Evolutionary conservation across 2,113 vertebrate genomes (phyloP).

Genomic region (Stegostoma tigrinum): DNA sequence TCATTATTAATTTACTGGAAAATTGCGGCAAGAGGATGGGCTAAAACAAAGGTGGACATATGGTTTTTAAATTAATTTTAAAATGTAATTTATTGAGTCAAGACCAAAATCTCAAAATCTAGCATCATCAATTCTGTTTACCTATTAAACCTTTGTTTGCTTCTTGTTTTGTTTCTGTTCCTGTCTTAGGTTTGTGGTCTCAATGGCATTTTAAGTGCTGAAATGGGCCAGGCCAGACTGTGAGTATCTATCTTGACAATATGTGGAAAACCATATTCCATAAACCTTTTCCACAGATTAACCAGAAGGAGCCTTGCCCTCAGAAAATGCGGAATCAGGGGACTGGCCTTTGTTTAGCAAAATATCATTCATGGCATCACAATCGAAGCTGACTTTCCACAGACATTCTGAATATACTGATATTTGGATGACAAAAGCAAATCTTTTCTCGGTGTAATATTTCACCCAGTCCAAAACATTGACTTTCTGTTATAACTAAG

Average conservation of each 20-base stretch:
- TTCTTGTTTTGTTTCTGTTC: not conserved
- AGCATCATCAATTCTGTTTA: not conserved
- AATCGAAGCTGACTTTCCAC: not conserved
- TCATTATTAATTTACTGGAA: conserved; percentile 57
- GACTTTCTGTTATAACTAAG: not conserved
- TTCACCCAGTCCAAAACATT: not conserved
- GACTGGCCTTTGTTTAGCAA: not conserved
- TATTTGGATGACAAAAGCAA: not conserved
- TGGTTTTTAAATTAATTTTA: not conserved
- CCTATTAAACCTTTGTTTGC: not conserved
- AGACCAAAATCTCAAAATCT: not conserved
- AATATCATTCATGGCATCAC: conserved; percentile 24
- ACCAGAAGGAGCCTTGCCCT: not conserved
- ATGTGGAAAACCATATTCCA: too few relatives aligned
- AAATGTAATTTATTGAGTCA: not conserved
- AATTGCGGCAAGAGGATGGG: conserved; percentile 48
- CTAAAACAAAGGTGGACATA: not conserved
- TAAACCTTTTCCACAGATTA: not conserved
- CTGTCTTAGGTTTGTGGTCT: not conserved
- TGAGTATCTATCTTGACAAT: not conserved
- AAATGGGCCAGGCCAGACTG: not conserved
- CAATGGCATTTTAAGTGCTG: not conserved
- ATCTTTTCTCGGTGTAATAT: not conserved
- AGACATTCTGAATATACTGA: not conserved
- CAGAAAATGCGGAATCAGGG: not conserved